Evolutionary conservation across 2,797 vertebrate genomes (phyloP).

Genomic region (Rhinogobio ventralis): DNA sequence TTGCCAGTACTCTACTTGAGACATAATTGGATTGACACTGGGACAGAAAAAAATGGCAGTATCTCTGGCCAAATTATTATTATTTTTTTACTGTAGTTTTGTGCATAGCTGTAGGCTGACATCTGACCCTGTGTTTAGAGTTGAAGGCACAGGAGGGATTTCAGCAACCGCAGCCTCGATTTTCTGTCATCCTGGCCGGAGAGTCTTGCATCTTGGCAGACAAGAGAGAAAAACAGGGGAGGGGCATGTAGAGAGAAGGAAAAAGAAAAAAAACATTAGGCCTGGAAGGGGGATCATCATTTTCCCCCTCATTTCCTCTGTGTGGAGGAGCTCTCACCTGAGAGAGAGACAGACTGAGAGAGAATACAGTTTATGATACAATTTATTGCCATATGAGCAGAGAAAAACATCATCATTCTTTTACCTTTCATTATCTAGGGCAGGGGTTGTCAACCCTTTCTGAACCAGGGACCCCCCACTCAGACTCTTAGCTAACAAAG

Average conservation of each 20-base stretch:
- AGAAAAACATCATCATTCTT: background rate
- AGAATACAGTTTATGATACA: constrained; percentile 18
- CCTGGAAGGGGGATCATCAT: constrained; percentile 59
- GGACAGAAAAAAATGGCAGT: constrained; percentile 46
- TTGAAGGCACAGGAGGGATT: constrained; percentile 63
- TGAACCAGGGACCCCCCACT: background rate
- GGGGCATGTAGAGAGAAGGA: constrained; percentile 18
- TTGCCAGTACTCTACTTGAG: constrained; percentile 56
- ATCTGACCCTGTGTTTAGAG: constrained; percentile 66
- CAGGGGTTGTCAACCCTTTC: background rate
- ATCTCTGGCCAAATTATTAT: constrained; percentile 1
- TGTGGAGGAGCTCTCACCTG: constrained; percentile 56
- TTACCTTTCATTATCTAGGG: constrained; percentile 17
- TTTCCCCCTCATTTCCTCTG: constrained; percentile 61
- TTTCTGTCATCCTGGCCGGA: constrained; percentile 64
- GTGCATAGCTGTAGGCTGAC: constrained; percentile 59
- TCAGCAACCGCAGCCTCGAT: constrained; percentile 61
- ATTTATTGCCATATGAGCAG: constrained; percentile 8
- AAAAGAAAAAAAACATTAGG: constrained; percentile 36
- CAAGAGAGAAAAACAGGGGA: constrained; percentile 48
- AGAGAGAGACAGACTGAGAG: constrained; percentile 24
- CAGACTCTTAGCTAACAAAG: background rate
- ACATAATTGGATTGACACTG: constrained; percentile 67
- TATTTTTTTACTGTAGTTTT: constrained; percentile 46
- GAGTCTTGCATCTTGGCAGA: constrained; percentile 56